Conservation (phyloP, 2,888 invertebrate genomes). For the Esperia sulphurella region DNA sequence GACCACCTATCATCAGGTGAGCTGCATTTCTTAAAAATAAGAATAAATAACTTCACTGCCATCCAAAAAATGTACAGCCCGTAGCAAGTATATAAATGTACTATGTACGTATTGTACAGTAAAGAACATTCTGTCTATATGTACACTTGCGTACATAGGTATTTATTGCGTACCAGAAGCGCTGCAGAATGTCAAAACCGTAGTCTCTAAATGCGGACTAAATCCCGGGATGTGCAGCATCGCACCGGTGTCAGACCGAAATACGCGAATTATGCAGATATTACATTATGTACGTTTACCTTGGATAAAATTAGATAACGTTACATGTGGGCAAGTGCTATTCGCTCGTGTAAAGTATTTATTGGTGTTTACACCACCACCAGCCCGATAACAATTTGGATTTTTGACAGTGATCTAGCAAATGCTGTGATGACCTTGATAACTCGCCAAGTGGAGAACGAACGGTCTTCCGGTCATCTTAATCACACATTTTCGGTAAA, state of each 20-base stretch:
- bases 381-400: background rate
- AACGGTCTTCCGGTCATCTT: too few species aligned
- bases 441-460: too few species aligned
- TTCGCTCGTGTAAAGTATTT: constrained; percentile 38
- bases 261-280: constrained; percentile 59
- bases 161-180: background rate
- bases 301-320: constrained; percentile 63
- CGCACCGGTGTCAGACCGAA: constrained; percentile 37
- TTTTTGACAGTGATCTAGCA: background rate
- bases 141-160: too few species aligned
- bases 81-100: too few species aligned
- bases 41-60: too few species aligned
- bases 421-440: too few species aligned
- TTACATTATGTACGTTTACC: constrained; percentile 57
- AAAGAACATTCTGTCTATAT: background rate
- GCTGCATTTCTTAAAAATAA: too few species aligned
- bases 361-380: constrained; percentile 13
- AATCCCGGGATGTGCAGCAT: constrained; percentile 44
- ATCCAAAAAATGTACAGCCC: too few species aligned
- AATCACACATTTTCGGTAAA: too few species aligned
- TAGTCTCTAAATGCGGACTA: constrained; percentile 19
- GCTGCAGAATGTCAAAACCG: constrained; percentile 6
- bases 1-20: too few species aligned
- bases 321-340: constrained; percentile 43
- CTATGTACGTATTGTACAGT: background rate